Percentiles rank a stretch among this genome's conserved stretches.
Evolutionary conservation across 2,113 vertebrate species (phyloP).

Genomic region (Aythya baeri): DNA sequence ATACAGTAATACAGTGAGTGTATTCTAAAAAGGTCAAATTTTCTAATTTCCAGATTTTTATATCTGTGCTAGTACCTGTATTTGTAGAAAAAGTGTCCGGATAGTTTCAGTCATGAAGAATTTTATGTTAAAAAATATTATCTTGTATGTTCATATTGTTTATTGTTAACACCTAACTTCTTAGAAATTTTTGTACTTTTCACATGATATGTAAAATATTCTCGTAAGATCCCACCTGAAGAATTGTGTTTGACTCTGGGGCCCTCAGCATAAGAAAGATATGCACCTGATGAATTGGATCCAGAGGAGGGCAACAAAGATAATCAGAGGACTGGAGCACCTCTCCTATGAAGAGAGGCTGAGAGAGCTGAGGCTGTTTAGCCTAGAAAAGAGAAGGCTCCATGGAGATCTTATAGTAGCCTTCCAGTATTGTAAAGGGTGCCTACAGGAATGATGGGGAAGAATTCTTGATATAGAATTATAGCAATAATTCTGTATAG

Average conservation of each 20-base stretch:
- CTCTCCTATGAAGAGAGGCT: background rate
- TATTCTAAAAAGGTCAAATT: background rate
- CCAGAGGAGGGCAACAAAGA: background rate
- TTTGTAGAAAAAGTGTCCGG: background rate
- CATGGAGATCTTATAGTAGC: background rate
- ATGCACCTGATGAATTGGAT: background rate
- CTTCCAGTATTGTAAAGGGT: background rate
- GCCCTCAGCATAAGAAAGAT: background rate
- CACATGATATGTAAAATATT: background rate
- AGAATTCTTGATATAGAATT: too few relatives aligned
- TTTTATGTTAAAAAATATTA: background rate
- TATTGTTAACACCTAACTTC: background rate
- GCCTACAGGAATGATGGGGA: background rate
- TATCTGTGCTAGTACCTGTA: too few relatives aligned
- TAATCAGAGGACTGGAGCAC: background rate
- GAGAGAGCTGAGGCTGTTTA: background rate
- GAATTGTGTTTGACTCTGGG: background rate
- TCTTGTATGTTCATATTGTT: background rate
- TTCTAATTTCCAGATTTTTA: background rate
- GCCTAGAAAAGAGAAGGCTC: background rate
- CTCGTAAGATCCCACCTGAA: background rate
- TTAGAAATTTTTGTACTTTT: background rate
- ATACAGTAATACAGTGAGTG: accelerated
- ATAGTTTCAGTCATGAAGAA: background rate
- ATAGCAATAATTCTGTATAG: too few relatives aligned